Conservation (phyloP, 2,113 vertebrate genomes). For the Euleptes europaea region DNA sequence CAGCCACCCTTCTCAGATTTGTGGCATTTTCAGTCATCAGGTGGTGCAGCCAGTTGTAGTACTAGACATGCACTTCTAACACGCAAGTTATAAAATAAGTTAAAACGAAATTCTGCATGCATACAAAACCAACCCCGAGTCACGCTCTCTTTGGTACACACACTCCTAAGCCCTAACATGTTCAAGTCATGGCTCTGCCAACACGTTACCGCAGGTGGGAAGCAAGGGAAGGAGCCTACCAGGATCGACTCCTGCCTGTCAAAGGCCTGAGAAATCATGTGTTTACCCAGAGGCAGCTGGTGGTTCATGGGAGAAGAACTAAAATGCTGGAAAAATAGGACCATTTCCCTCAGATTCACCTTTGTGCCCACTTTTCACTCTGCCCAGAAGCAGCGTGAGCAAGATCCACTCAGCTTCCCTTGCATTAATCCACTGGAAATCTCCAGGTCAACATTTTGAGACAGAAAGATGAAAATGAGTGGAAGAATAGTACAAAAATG, state of each 20-base stretch:
- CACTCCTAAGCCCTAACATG: constrained; percentile 64
- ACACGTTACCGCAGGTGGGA: constrained; percentile 48
- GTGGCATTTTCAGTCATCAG: background rate
- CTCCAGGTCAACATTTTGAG: constrained; percentile 35
- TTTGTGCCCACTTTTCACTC: constrained; percentile 35
- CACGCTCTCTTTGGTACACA: constrained; percentile 79
- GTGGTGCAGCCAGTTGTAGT: constrained; percentile 46
- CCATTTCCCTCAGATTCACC: constrained; percentile 44
- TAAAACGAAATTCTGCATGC: constrained; percentile 66
- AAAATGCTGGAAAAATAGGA: constrained; percentile 50
- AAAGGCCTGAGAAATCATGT: constrained; percentile 71
- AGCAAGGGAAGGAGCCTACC: constrained; percentile 62
- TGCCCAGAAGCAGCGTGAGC: constrained; percentile 47
- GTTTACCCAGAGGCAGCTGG: constrained; percentile 68
- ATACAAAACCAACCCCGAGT: constrained; percentile 68
- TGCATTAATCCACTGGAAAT: constrained; percentile 37
- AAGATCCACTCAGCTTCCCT: constrained; percentile 37
- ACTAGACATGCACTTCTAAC: constrained; percentile 58
- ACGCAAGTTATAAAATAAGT: constrained; percentile 82
- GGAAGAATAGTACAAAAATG: constrained; percentile 47
- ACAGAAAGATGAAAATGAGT: constrained; percentile 57
- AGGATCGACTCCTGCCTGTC: constrained; percentile 64
- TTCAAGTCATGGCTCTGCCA: constrained; percentile 72
- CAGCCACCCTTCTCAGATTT: constrained; percentile 38
- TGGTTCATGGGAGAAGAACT: constrained; percentile 58